Base-by-base conservation (phyloP, 2,888 invertebrate genomes). In the Calephelis perditalis region DNA sequence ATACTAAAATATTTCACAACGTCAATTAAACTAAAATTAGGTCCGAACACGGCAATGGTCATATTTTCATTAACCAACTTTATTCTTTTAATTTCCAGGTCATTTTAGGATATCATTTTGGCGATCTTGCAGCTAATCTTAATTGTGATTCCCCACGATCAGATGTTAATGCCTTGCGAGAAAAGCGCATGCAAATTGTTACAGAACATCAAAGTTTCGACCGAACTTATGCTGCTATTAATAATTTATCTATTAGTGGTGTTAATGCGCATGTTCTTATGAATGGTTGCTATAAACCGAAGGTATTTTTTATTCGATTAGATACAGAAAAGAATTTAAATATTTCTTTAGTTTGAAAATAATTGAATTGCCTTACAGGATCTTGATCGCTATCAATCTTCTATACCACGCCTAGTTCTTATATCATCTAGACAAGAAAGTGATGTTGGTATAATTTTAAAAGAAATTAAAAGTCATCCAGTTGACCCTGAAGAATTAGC, bases 121-220 rank as follows among this genome's bases (percentile, higher is more conserved):
- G 93, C 1, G 68, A 84, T 8, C 87, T 96, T 58, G 95, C 96
- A 0, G 93, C 93, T 0, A 96, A 96, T 78, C 82, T 96, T n/a
- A 93, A 96, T 76, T 95, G 86, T 73, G 82, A 89, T 0, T 81
- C 73, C 0, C 94, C 95, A 0, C 83, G 91, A 5, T 76, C 83
- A 45, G 91, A 91, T 43, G 69, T 92, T 3, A 15, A 46, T 10
- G 58, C 58, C 5, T n/a, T 58, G 15, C 46, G n/a, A 37, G 88
- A 92, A 0, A 92, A 92, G 0, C 80, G 86, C 63, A 78, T 92
- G 49, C 72, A 88, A 70, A 91, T 95, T n/a, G 90, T 95, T 4
- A 88, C 91, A 0, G 93, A 91, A 65, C 84, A 79, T 81, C 91
- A 71, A 62, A 83, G 71, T 1, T 94, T 93, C 86, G 76, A 85